phyloP scores from a whole-genome alignment of 2,888 invertebrate genomes.

The Crocallis elinguaria region DNA sequence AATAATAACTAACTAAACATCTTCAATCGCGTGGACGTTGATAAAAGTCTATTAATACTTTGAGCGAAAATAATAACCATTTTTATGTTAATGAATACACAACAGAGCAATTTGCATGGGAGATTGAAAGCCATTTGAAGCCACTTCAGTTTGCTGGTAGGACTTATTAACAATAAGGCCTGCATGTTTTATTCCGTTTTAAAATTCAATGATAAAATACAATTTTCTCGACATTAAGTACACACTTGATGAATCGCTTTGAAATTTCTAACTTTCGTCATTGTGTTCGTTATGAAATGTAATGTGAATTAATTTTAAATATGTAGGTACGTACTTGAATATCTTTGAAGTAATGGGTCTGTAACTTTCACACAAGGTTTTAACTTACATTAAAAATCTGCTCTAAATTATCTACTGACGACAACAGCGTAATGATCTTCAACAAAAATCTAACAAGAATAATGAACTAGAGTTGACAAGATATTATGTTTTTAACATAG shows the following conservation, averaged over 20 bases:
- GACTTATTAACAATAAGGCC: constrained; percentile 16
- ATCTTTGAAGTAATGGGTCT: neutral
- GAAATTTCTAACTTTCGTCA: neutral
- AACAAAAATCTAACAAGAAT: too few species aligned
- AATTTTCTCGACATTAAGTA: neutral
- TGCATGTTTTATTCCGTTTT: constrained; percentile 16
- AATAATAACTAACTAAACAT: neutral
- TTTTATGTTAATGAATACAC: constrained; percentile 23
- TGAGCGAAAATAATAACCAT: constrained; percentile 4
- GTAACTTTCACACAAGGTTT: neutral
- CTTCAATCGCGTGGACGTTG: neutral
- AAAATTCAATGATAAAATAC: constrained; percentile 12
- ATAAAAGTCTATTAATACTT: neutral
- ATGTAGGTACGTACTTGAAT: neutral
- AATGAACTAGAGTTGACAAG: too few species aligned
- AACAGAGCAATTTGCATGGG: constrained; percentile 23
- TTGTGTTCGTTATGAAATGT: neutral
- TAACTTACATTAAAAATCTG: neutral
- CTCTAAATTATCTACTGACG: too few species aligned
- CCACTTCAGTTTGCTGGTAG: constrained; percentile 21
- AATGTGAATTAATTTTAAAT: neutral
- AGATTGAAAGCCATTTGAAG: constrained; percentile 26
- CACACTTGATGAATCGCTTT: neutral
- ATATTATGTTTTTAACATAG: too few species aligned
- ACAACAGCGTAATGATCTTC: too few species aligned